Evolutionary conservation across 2,797 vertebrate genomes (phyloP).

Genomic region (Poecilia wingei): DNA sequence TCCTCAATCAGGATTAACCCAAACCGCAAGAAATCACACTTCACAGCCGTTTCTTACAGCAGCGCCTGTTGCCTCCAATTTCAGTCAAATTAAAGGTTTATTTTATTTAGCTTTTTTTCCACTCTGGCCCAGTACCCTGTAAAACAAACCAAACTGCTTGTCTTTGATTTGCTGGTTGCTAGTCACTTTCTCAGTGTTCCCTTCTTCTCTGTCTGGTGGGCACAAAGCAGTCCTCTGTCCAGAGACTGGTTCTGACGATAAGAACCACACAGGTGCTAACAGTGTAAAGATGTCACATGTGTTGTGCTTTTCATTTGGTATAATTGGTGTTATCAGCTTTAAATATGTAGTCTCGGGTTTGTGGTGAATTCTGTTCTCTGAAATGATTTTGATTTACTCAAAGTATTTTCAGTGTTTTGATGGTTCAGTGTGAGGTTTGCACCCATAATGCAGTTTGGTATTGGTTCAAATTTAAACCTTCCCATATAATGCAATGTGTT

Average conservation of each 20-base stretch:
- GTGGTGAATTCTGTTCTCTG: neutral
- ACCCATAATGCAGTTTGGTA: neutral
- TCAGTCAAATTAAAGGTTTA: slow-evolving; percentile 83
- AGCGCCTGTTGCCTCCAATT: slow-evolving; percentile 81
- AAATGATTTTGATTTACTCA: neutral
- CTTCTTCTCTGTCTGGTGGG: slow-evolving; percentile 27
- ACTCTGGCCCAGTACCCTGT: slow-evolving; percentile 61
- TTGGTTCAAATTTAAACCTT: slow-evolving; percentile 22
- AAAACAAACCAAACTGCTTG: slow-evolving; percentile 74
- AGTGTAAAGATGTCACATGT: slow-evolving; percentile 27
- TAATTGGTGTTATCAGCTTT: slow-evolving; percentile 4
- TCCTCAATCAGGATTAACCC: slow-evolving; percentile 83
- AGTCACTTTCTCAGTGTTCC: slow-evolving; percentile 52
- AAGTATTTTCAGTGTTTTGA: neutral
- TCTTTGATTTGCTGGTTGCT: slow-evolving; percentile 71
- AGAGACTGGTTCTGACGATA: slow-evolving; percentile 19
- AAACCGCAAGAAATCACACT: slow-evolving; percentile 81
- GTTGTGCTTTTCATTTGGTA: slow-evolving; percentile 10
- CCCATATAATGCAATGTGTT: slow-evolving; percentile 26
- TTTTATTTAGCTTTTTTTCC: slow-evolving; percentile 75
- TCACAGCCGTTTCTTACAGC: slow-evolving; percentile 73
- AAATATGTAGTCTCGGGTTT: slow-evolving; percentile 15
- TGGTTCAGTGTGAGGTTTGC: neutral
- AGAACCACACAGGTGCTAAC: slow-evolving; percentile 55
- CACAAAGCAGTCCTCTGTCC: slow-evolving; percentile 66